Percentiles rank a stretch among this genome's conserved stretches.
phyloP scores from a whole-genome alignment of 2,888 invertebrate genomes.

The Spisula solida region DNA sequence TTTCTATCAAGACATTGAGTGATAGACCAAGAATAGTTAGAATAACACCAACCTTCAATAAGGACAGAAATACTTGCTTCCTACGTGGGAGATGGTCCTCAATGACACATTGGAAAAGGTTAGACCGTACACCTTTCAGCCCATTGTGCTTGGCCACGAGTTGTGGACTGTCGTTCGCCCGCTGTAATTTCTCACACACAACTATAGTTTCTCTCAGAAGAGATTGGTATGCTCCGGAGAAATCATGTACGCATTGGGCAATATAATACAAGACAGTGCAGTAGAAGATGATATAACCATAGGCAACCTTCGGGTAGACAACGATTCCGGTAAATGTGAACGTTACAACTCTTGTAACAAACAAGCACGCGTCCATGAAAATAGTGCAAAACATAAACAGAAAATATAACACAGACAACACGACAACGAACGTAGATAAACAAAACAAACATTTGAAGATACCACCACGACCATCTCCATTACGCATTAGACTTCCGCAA shows the following conservation, averaged over 20 bases:
- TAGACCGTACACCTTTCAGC: constrained; percentile 32
- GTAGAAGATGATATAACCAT: constrained; percentile 69
- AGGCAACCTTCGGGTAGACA: constrained; percentile 64
- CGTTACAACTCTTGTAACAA: constrained; percentile 54
- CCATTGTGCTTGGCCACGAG: constrained; percentile 27
- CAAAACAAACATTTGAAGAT: constrained; percentile 2
- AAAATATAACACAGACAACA: constrained; percentile 28
- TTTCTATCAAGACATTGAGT: constrained; percentile 62
- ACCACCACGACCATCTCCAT: neutral
- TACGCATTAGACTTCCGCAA: neutral
- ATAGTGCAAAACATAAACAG: constrained; percentile 70
- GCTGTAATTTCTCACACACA: constrained; percentile 28
- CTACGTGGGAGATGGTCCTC: constrained; percentile 64
- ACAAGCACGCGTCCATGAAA: constrained; percentile 68
- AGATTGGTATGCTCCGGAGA: constrained; percentile 45
- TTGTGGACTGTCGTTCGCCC: constrained; percentile 25
- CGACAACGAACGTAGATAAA: constrained; percentile 32
- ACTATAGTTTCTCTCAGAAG: constrained; percentile 50
- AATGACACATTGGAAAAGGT: constrained; percentile 66
- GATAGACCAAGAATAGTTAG: constrained; percentile 64
- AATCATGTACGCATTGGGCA: constrained; percentile 54
- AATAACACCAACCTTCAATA: constrained; percentile 61
- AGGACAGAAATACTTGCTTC: constrained; percentile 64
- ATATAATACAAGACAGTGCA: constrained; percentile 69
- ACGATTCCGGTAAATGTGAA: constrained; percentile 72